Percentiles rank a stretch among this genome's conserved stretches.
Conservation (phyloP, 92 coral and sea anemone species). For the Metridium senile region DNA sequence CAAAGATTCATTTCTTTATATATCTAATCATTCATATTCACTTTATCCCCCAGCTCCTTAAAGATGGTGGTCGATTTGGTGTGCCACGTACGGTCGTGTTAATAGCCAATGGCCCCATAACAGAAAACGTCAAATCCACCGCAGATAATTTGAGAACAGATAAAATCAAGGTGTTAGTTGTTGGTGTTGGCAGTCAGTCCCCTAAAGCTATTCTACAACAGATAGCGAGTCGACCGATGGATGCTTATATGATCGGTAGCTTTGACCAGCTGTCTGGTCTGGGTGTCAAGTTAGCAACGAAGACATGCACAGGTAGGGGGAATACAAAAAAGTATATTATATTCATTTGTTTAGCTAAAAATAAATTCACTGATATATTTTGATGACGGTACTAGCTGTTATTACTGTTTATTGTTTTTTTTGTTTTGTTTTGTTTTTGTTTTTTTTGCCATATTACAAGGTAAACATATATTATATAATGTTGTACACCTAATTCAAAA, state of each 20-base stretch:
- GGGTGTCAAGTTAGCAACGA: slow-evolving; percentile 57
- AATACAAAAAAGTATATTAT: too few species aligned
- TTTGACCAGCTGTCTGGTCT: slow-evolving; percentile 60
- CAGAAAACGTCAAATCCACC: slow-evolving; percentile 55
- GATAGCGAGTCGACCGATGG: slow-evolving; percentile 42
- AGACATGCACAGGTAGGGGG: slow-evolving; percentile 87
- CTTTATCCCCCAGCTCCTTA: slow-evolving; percentile 4
- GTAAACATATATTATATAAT: too few species aligned
- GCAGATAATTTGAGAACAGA: slow-evolving; percentile 56
- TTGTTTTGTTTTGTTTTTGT: too few species aligned
- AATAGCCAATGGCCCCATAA: slow-evolving; percentile 55
- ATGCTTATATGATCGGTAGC: slow-evolving; percentile 45
- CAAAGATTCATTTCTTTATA: neutral
- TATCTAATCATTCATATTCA: neutral
- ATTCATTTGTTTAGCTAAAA: too few species aligned
- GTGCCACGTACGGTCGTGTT: slow-evolving; percentile 66
- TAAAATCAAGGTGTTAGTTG: slow-evolving; percentile 63
- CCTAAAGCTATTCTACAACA: slow-evolving; percentile 37
- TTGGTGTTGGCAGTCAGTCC: slow-evolving; percentile 73
- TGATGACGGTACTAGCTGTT: too few species aligned
- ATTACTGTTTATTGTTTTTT: too few species aligned
- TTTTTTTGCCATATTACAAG: too few species aligned
- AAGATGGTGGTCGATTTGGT: slow-evolving; percentile 12
- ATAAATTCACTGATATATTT: too few species aligned
- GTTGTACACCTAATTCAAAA: too few species aligned